These are phyloP conservation scores for Ennomos fuscantarius DNA, from an alignment of 2,888 invertebrate genomes.

Conservation along the genomic window DNA sequence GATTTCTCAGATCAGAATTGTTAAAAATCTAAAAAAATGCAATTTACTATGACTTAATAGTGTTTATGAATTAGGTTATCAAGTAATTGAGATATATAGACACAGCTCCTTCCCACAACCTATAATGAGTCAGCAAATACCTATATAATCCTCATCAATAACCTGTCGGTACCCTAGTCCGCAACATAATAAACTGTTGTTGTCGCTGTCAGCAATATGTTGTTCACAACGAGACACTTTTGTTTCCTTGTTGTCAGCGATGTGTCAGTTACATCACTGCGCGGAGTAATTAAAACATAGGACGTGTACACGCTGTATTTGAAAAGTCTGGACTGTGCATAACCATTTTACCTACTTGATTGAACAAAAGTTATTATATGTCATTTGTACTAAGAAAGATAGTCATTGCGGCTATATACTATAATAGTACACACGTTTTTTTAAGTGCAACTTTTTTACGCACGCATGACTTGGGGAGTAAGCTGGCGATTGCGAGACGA, in stretches of 20 bases:
- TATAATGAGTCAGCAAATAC: neutral
- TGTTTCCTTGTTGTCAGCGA: slow-evolving; percentile 52
- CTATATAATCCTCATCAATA: neutral
- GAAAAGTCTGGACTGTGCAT: slow-evolving; percentile 12
- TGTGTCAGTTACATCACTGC: slow-evolving; percentile 65
- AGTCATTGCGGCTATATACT: too few species aligned
- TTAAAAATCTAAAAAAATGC: too few species aligned
- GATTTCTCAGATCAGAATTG: too few species aligned
- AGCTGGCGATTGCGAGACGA: too few species aligned
- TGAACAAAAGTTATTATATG: slow-evolving; percentile 1
- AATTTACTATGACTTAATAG: too few species aligned
- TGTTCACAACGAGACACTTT: slow-evolving; percentile 7
- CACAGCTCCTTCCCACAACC: too few species aligned
- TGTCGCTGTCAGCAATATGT: slow-evolving; percentile 5
- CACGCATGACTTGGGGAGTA: too few species aligned
- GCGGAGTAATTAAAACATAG: slow-evolving; percentile 60
- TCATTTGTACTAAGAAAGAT: too few species aligned
- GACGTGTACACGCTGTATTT: slow-evolving; percentile 24
- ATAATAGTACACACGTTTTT: too few species aligned
- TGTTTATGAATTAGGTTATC: too few species aligned
- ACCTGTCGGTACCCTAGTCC: neutral
- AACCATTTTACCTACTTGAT: slow-evolving; percentile 12
- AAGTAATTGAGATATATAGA: too few species aligned
- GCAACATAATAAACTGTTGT: neutral
- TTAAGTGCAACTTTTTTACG: too few species aligned